Evolutionary conservation across 2,113 vertebrate species (phyloP).

Genomic region (Cyprinodon variegatus): DNA sequence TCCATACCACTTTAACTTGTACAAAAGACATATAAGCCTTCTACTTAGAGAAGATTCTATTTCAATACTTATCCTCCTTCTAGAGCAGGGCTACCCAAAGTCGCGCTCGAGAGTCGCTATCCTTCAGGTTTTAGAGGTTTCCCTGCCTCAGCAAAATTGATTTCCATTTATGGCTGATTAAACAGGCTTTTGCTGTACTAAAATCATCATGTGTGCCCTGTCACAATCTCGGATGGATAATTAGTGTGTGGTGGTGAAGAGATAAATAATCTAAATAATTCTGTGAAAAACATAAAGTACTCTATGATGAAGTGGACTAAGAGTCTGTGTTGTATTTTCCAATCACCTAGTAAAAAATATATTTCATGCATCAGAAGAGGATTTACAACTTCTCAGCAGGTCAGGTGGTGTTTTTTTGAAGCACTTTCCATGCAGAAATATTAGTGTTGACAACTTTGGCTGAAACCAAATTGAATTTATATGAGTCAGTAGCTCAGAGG

Average conservation of each 20-base stretch:
- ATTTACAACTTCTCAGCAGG: conserved; percentile 40
- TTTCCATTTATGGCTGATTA: too few species aligned
- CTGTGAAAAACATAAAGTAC: background rate
- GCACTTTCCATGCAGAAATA: conserved; percentile 15
- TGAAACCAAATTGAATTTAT: conserved; percentile 44
- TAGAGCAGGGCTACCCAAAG: too few species aligned
- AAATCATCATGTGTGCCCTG: background rate
- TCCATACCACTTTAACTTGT: too few species aligned
- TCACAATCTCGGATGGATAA: background rate
- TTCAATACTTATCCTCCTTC: too few species aligned
- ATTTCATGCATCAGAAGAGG: conserved; percentile 30
- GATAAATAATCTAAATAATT: background rate
- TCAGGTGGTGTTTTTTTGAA: conserved; percentile 30
- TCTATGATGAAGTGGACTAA: background rate
- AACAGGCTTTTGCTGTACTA: too few species aligned
- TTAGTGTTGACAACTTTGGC: conserved; percentile 37
- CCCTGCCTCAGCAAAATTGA: too few species aligned
- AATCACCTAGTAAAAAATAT: conserved; percentile 9
- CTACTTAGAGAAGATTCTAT: too few species aligned
- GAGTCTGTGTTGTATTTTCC: conserved; percentile 13
- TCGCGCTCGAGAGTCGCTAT: too few species aligned
- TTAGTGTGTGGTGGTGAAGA: background rate
- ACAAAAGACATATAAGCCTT: too few species aligned
- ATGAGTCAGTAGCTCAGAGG: conserved; percentile 46
- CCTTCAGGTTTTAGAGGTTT: too few species aligned